Evolutionary conservation across 2,888 invertebrate species (phyloP).

Genomic region (Empis stercorea): DNA sequence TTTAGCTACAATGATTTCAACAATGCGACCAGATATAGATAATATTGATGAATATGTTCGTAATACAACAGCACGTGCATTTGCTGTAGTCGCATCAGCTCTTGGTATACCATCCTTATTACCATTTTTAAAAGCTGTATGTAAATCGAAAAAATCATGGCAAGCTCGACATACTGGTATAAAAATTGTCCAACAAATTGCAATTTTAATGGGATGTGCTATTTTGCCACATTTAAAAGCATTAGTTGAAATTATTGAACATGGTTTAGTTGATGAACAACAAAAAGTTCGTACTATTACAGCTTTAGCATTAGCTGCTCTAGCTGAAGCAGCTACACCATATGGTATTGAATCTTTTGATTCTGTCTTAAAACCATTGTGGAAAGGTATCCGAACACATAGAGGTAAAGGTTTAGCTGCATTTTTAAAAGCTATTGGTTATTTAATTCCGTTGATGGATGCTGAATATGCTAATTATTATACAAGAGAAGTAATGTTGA

Average conservation of each 20-base stretch:
- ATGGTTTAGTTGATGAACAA: conserved; percentile 95
- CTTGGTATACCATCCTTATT: conserved; percentile 91
- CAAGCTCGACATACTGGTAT: conserved; percentile 97
- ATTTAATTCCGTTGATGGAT: conserved; percentile 98
- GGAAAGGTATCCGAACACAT: conserved; percentile 95
- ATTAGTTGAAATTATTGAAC: conserved; percentile 98
- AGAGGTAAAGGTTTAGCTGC: conserved; percentile 91
- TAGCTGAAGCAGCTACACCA: conserved; percentile 98
- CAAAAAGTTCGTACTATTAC: conserved; percentile 98
- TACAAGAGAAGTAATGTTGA: conserved; percentile 85
- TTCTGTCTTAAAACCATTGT: conserved; percentile 95
- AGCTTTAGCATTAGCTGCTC: conserved; percentile 91
- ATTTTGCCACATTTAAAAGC: conserved; percentile 96
- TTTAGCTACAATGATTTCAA: conserved; percentile 98
- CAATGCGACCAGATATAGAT: conserved; percentile 99
- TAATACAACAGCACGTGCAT: conserved; percentile 98
- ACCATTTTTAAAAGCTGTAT: conserved; percentile 97
- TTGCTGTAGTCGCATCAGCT: conserved; percentile 99
- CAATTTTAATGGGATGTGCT: conserved; percentile 99
- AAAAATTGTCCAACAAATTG: conserved; percentile 99
- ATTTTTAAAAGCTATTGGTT: conserved; percentile 99
- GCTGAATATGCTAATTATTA: conserved; percentile 99
- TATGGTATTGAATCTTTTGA: conserved; percentile 99
- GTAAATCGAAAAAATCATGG: conserved; percentile 99
- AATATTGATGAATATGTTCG: conserved; percentile 99